Conservation (phyloP, 2,888 invertebrate species). For the Hypsopygia costalis region DNA sequence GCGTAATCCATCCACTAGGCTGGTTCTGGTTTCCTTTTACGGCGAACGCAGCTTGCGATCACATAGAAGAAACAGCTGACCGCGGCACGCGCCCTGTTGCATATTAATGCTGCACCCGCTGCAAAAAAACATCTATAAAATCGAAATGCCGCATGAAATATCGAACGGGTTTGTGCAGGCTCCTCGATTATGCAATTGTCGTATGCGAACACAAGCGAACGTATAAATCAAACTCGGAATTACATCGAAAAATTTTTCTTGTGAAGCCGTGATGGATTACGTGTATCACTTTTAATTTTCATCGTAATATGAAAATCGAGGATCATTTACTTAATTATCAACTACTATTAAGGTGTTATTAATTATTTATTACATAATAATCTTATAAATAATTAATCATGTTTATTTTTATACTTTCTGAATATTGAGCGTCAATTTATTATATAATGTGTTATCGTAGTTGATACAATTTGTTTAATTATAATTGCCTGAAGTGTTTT, state of each 20-base stretch:
- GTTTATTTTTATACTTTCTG: no score
- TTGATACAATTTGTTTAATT: no score
- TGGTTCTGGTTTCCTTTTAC: conserved; percentile 73
- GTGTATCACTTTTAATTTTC: no score
- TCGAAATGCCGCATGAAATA: conserved; percentile 64
- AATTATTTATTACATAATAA: no score
- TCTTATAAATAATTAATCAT: no score
- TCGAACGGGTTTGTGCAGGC: conserved; percentile 60
- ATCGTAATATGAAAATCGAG: no score
- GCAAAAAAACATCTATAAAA: conserved; percentile 60
- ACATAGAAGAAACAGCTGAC: conserved; percentile 77
- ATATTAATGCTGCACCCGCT: conserved; percentile 68
- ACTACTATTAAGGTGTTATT: no score
- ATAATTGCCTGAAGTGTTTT: no score
- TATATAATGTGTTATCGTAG: no score
- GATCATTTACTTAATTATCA: no score
- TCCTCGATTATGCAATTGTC: conserved; percentile 59
- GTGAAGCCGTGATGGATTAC: no score
- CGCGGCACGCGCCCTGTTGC: conserved; percentile 73
- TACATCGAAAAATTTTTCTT: conserved; percentile 5
- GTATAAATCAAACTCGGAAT: conserved; percentile 41
- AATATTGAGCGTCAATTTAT: no score
- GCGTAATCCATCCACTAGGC: conserved; percentile 67
- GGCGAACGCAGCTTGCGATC: conserved; percentile 71
- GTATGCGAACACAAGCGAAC: conserved; percentile 31